Base-by-base conservation (phyloP, 2,888 invertebrate species). In the Timandra comae region DNA sequence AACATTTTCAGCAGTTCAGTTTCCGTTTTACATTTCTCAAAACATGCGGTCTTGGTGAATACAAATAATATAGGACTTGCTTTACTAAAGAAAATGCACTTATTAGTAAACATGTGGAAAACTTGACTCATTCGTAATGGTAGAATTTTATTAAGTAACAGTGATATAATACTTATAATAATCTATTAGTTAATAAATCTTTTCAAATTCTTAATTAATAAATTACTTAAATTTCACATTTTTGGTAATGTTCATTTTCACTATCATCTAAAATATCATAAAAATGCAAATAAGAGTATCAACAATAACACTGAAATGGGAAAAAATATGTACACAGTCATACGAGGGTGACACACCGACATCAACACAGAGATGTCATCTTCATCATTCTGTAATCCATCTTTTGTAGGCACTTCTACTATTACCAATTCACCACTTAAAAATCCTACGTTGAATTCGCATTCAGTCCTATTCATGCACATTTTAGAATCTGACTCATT, bases 351-450 rank as follows among this genome's bases (percentile, higher is more conserved):
- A 61, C 95, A 95, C 3, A 91, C 90, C 30, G 95, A 94, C 40
- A 90, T 86, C 34, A 95, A 81, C 48, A 91, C 84, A 6, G 91
- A 91, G 38, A 90, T 88, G 62, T 93, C 91, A 52, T 92, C 91
- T 26, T 88, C 90, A 61, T 93, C 91, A 58, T 91, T 90, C 57
- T 92, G 93, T 38, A 94, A 90, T 9, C 94, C 94, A 73, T 94
- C 93, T 38, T 88, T 88, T 0, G 93, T 93, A 7, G 94, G 94
- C 27, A 95, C 91, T 80, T 95, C 95, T 22, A 95, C 93, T 34
- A 95, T 91, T 6, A 95, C 94, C 52, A 90, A 88, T 66, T 94
- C 94, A 45, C 91, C 90, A 40, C 93, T 92, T 44, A 92, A 86
- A 58, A 94, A 90, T 7, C 85, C 78, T 30, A 95, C 86, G 13